phyloP scores from a whole-genome alignment of 1,140 invertebrate species.

The Gonatopus flavifemur region DNA sequence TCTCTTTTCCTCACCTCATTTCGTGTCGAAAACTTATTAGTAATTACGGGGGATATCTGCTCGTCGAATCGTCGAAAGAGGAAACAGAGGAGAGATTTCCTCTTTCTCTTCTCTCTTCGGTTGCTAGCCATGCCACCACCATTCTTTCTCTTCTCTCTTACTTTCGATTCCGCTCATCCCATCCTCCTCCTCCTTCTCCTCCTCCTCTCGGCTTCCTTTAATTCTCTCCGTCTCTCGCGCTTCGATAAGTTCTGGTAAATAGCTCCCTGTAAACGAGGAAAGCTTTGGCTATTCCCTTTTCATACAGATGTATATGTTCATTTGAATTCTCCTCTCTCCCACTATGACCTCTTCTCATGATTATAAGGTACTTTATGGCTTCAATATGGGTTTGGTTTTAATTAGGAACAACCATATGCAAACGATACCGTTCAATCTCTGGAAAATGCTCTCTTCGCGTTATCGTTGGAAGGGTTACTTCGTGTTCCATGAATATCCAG shows the following conservation, averaged over 20 bases:
- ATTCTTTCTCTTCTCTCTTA: slow-evolving; percentile 12
- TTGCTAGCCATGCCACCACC: slow-evolving; percentile 8
- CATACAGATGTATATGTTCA: no score
- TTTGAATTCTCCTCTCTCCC: no score
- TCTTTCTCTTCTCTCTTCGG: slow-evolving; percentile 19
- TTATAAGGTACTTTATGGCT: no score
- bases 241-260: slow-evolving; percentile 45
- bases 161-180: slow-evolving; percentile 3
- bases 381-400: no score
- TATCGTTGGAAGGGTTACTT: no score
- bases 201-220: slow-evolving; percentile 37
- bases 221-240: slow-evolving; percentile 45
- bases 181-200: slow-evolving; percentile 26
- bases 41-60: slow-evolving; percentile 56
- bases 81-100: slow-evolving; percentile 34
- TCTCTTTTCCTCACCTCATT: slow-evolving; percentile 59
- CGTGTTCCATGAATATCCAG: no score
- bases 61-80: slow-evolving; percentile 41
- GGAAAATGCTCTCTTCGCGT: no score
- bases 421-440: no score
- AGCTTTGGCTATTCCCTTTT: no score
- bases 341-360: no score
- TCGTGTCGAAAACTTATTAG: slow-evolving; percentile 60
- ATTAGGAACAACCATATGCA: no score
- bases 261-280: slow-evolving; percentile 34